Conservation (phyloP, 2,113 vertebrate genomes). For the Todiramphus chloris region DNA sequence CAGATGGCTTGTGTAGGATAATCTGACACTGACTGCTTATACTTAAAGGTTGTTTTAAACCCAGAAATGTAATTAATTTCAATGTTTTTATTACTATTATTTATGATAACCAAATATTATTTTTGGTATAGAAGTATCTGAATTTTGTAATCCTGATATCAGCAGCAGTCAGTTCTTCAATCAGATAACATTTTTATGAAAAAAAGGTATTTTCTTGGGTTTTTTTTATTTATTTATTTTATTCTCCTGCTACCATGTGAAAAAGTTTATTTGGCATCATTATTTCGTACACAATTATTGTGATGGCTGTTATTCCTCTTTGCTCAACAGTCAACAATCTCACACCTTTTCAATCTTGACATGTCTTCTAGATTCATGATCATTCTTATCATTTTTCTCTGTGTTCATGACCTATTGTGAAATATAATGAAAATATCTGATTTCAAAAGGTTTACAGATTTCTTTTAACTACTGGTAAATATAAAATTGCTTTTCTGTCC, state of each 20-base stretch:
- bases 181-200: neutral
- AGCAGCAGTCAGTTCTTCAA: neutral
- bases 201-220: neutral
- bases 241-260: neutral
- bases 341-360: neutral
- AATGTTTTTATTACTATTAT: neutral
- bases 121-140: neutral
- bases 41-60: conserved; percentile 45
- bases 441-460: neutral
- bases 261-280: neutral
- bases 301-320: conserved; percentile 14
- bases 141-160: neutral
- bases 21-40: conserved; percentile 27
- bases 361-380: neutral
- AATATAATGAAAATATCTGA: neutral
- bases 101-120: neutral
- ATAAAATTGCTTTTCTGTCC: neutral
- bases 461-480: neutral
- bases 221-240: neutral
- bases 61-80: conserved; percentile 4
- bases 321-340: conserved; percentile 1
- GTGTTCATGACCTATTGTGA: neutral
- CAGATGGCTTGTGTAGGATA: conserved; percentile 64
- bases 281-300: neutral
- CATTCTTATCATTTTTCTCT: neutral